Evolutionary conservation across 2,888 invertebrate genomes (phyloP), one percentile per base, ranked within the genome.

Genomic region (Venustoraphidia nigricollis): DNA sequence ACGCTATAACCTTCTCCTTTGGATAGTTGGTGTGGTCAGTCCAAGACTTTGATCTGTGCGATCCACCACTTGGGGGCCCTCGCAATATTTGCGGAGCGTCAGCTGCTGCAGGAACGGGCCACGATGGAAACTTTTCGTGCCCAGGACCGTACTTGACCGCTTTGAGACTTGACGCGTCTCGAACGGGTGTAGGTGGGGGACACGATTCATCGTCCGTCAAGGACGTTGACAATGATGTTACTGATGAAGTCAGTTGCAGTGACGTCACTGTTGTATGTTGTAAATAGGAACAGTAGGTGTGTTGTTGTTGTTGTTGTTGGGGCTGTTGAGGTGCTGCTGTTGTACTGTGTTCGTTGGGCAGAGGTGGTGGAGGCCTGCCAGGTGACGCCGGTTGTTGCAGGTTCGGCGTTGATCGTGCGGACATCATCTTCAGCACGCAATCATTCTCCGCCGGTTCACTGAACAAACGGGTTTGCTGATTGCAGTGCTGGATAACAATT

Each of bases 121-220:
- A 83, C 51, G 81, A 81, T 2, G 83, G 82, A 60, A 77, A 82
- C 61, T 82, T 83, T 63, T 82, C 83, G 69, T 83, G 82, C 51
- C 79, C 80, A 50, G 80, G 77, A 42, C 79, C 78, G 66, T 79
- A 79, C 57, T 75, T 75, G 58, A 78, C 73, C 55, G 75, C 73
- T 62, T 77, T 78, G 61, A 81, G 73, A 59, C 77, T 79, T 52
- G 80, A 77, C 34, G 79, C 73, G 64, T 81, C 81, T 56, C 81
- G 68, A 44, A 78, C 77, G 41, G 81, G 80, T 36, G 79, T 75
- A 52, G 72, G 70, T 40, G 74, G 73, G 34, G 74, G 73, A 72
- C 43, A 69, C 68, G 53, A 67, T 69, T 64, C 72, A 68, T 58
- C 71, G 62, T 48, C 64, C 61, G 57, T 60, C 61, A 58, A 63